phyloP scores from a whole-genome alignment of 2,797 vertebrate genomes.

The Poecile montanus region DNA sequence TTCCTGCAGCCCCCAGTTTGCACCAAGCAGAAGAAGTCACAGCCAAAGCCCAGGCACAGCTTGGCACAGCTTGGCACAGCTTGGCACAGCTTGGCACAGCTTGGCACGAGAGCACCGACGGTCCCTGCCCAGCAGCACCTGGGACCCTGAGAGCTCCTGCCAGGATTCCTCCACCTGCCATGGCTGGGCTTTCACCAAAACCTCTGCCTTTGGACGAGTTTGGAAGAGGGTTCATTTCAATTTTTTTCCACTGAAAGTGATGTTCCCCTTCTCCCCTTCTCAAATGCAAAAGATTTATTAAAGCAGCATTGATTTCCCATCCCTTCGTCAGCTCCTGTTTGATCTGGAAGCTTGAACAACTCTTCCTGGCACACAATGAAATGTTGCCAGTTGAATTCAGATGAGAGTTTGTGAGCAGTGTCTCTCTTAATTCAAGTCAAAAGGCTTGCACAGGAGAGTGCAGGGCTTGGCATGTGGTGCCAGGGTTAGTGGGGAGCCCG shows the following conservation, averaged over 20 bases:
- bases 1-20: neutral
- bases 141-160: accelerated
- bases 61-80: no score
- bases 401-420: constrained; percentile 44
- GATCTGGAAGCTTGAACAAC: constrained; percentile 61
- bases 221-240: neutral
- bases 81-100: no score
- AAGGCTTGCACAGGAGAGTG: neutral
- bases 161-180: neutral
- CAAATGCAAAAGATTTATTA: constrained; percentile 43
- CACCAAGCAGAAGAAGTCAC: neutral
- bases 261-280: neutral
- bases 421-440: constrained; percentile 63
- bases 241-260: neutral
- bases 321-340: constrained; percentile 33
- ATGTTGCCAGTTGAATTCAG: constrained; percentile 59
- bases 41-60: neutral
- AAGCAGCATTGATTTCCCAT: constrained; percentile 48
- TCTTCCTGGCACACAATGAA: constrained; percentile 65
- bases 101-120: neutral
- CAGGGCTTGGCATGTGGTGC: neutral
- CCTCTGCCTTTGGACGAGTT: neutral
- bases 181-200: neutral
- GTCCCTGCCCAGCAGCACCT: neutral
- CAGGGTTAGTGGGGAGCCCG: neutral